Percentiles rank a stretch among this genome's conserved stretches.
phyloP scores from a whole-genome alignment of 2,888 invertebrate genomes.

The Caenorhabditis sinica region DNA sequence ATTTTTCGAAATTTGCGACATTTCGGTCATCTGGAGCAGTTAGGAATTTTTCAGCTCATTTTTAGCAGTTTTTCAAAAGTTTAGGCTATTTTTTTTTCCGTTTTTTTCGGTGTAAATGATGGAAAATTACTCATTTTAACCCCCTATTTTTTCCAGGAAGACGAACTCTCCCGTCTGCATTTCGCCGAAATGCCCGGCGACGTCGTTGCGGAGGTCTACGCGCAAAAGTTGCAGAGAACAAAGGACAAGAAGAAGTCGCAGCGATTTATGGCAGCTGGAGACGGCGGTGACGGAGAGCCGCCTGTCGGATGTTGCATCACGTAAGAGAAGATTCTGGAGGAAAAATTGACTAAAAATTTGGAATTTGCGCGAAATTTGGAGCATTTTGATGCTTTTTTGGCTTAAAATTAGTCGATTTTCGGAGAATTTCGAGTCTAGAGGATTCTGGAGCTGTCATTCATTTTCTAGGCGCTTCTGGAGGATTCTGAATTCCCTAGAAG shows the following conservation, averaged over 20 bases:
- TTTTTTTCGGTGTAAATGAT: background rate
- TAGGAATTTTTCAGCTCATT: too few species aligned
- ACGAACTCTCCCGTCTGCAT: slow-evolving; percentile 71
- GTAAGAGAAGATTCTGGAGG: slow-evolving; percentile 38
- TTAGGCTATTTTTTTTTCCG: too few species aligned
- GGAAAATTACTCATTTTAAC: background rate
- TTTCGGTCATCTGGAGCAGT: too few species aligned
- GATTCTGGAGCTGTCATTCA: too few species aligned
- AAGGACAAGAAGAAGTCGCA: slow-evolving; percentile 49
- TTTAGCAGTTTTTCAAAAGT: too few species aligned
- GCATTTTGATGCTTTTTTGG: background rate
- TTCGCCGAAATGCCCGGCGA: slow-evolving; percentile 75
- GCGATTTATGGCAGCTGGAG: slow-evolving; percentile 20
- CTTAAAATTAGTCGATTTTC: background rate
- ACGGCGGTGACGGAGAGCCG: slow-evolving; percentile 22
- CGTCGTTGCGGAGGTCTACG: slow-evolving; percentile 76
- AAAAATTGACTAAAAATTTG: background rate
- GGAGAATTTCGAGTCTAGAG: too few species aligned
- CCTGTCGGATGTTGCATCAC: slow-evolving; percentile 56
- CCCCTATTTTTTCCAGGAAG: slow-evolving; percentile 56
- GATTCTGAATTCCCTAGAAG: background rate
- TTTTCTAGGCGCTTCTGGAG: too few species aligned
- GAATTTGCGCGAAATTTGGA: background rate
- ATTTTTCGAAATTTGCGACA: too few species aligned
- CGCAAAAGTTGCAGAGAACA: slow-evolving; percentile 69